Evolutionary conservation across 2,888 invertebrate genomes (phyloP).

Genomic region (Nomada ferruginata): DNA sequence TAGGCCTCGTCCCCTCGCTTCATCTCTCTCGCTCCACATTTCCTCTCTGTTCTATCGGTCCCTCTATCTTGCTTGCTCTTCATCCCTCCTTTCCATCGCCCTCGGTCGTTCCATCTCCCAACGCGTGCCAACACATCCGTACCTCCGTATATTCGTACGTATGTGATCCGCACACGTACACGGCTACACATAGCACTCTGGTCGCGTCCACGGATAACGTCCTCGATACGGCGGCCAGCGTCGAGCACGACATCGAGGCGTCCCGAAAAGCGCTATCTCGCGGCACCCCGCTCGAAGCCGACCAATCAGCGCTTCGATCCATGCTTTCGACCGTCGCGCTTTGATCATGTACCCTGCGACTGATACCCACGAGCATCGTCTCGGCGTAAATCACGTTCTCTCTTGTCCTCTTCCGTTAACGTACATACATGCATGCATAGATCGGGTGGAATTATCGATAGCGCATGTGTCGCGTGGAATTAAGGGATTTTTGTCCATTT

Average conservation of each 20-base stretch:
- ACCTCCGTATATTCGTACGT: slow-evolving; percentile 4
- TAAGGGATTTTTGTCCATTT: slow-evolving; percentile 40
- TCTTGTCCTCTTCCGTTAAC: slow-evolving; percentile 33
- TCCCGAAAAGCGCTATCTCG: slow-evolving; percentile 80
- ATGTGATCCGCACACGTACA: slow-evolving; percentile 13
- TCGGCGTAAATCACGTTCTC: slow-evolving; percentile 56
- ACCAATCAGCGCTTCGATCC: slow-evolving; percentile 71
- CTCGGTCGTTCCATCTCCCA: slow-evolving; percentile 70
- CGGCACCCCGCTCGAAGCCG: slow-evolving; percentile 68
- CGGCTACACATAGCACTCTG: slow-evolving; percentile 61
- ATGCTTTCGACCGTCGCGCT: slow-evolving; percentile 72
- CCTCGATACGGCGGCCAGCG: slow-evolving; percentile 76
- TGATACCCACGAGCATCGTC: slow-evolving; percentile 54
- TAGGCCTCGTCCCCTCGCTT: slow-evolving; percentile 72
- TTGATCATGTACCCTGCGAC: slow-evolving; percentile 65
- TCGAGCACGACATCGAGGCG: slow-evolving; percentile 72
- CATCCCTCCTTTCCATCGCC: slow-evolving; percentile 61
- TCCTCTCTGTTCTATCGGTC: slow-evolving; percentile 13
- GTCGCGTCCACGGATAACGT: slow-evolving; percentile 80
- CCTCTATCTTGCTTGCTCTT: slow-evolving; percentile 43
- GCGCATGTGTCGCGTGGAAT: slow-evolving; percentile 20
- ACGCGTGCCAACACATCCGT: slow-evolving; percentile 54
- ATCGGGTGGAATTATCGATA: slow-evolving; percentile 46
- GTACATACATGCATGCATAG: neutral
- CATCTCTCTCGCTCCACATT: slow-evolving; percentile 17